These are phyloP conservation scores for Stegana nigrithorax DNA, from an alignment of 2,888 invertebrate genomes.

Conservation along the genomic window DNA sequence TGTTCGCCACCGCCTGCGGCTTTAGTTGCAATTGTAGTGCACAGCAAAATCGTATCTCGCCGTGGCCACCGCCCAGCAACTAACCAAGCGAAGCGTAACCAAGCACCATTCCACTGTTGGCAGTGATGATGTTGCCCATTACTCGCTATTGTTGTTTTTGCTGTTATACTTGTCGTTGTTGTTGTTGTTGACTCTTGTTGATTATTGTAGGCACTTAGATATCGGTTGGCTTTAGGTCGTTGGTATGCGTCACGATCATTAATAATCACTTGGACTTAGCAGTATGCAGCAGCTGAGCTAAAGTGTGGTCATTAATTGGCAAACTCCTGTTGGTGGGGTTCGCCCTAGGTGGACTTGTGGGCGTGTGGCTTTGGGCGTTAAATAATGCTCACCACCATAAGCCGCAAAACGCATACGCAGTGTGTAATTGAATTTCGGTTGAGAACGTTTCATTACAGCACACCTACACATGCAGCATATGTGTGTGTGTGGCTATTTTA, in stretches of 20 bases:
- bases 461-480: too few species aligned
- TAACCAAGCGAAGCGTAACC: background rate
- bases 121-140: background rate
- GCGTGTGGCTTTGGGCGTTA: too few species aligned
- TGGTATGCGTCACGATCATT: slow-evolving; percentile 2
- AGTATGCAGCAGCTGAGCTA: background rate
- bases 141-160: background rate
- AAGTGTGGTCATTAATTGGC: background rate
- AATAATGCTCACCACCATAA: too few species aligned
- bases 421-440: too few species aligned
- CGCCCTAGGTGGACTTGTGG: too few species aligned
- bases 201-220: background rate
- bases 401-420: too few species aligned
- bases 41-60: too few species aligned
- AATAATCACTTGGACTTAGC: slow-evolving; percentile 8
- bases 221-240: background rate
- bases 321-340: too few species aligned
- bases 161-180: background rate
- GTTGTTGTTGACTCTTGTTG: background rate
- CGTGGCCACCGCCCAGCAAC: background rate
- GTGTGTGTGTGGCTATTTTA: too few species aligned
- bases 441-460: too few species aligned
- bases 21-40: background rate
- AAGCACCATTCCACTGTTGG: background rate
- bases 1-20: background rate